Base-by-base conservation (phyloP, 2,888 invertebrate species). In the Pseudanteris insignis region DNA sequence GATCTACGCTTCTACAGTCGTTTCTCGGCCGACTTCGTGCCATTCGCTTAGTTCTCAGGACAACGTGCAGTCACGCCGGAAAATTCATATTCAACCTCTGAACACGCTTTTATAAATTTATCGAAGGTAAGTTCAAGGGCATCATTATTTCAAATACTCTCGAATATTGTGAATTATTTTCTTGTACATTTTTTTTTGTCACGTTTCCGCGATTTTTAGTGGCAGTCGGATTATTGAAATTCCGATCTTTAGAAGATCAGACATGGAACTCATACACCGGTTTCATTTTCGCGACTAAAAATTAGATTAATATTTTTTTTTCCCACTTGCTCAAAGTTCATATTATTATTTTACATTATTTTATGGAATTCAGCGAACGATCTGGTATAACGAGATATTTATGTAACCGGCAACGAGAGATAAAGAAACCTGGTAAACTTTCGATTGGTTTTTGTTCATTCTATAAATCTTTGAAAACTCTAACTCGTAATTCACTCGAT, bases 31-130 rank as follows among this genome's bases (percentile, higher is more conserved):
- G 37, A 54, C 63, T 51, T 44, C 48, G 37, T 38, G 43, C 21
- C 51, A 46, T 57, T 66, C 66, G 63, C 67, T 67, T 66, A 43
- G 37, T 41, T 66, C 38, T 43, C 38, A 61, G 68, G 69, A 66
- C 73, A 72, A 70, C 73, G 73, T 70, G 70, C 63, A 10, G 34
- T 25, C 50, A 51, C 51, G 36, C 54, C 24, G 25, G 6, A 46
- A 44, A 28, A 48, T 2, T 33, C 13, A 4, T 6, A 6, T 13
- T 18, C 7, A 4, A 40, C 18, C 6, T 18, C 18, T n/a, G 11
- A 30, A n/a, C 26, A 26, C 9, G 6, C 8, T 26, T n/a, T 26
- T 26, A 2, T 4, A 26, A 26, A 26, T 2, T 26, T 2, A 26
- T 26, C 9, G 2, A 32, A 32, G 32, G 34, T 34, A 14, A 34